These are phyloP conservation scores for Acronicta alni DNA, from an alignment of 2,888 invertebrate species.

Conservation along the genomic window DNA sequence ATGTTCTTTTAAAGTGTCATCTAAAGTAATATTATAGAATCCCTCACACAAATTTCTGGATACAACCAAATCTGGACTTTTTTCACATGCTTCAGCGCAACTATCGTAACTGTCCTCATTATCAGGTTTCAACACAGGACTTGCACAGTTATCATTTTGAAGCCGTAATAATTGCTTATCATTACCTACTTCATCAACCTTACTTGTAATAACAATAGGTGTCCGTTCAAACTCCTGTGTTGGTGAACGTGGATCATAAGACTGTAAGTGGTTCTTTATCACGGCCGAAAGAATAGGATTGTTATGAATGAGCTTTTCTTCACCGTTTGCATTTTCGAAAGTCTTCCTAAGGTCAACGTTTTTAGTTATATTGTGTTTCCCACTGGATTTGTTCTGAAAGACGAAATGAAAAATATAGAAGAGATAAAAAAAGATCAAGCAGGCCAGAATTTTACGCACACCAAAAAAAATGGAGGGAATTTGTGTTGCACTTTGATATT, in stretches of 20 bases:
- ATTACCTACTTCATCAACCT: slow-evolving; percentile 62
- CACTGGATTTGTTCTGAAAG: slow-evolving; percentile 78
- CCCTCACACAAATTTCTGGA: slow-evolving; percentile 81
- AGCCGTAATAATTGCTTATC: slow-evolving; percentile 61
- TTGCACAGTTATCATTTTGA: slow-evolving; percentile 64
- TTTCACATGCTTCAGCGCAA: slow-evolving; percentile 66
- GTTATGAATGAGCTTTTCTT: slow-evolving; percentile 80
- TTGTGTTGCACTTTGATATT: slow-evolving; percentile 9
- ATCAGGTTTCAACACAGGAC: slow-evolving; percentile 68
- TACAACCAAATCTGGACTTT: slow-evolving; percentile 71
- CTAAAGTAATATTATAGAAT: slow-evolving; percentile 76
- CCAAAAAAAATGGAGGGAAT: slow-evolving; percentile 46
- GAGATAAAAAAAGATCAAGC: background rate
- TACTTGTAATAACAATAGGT: slow-evolving; percentile 83
- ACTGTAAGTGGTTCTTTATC: slow-evolving; percentile 84
- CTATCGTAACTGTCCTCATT: slow-evolving; percentile 66
- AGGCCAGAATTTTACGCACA: slow-evolving; percentile 1
- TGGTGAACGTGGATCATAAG: slow-evolving; percentile 90
- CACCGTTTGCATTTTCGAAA: slow-evolving; percentile 78
- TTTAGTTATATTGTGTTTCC: slow-evolving; percentile 85
- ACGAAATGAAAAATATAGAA: slow-evolving; percentile 19
- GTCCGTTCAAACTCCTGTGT: slow-evolving; percentile 89
- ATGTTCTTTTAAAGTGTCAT: slow-evolving; percentile 76
- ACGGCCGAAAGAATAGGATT: slow-evolving; percentile 85
- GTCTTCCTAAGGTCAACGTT: slow-evolving; percentile 85